Percentiles rank a stretch among this genome's conserved stretches.
phyloP scores from a whole-genome alignment of 2,797 vertebrate species.

The Heterohyrax brucei region DNA sequence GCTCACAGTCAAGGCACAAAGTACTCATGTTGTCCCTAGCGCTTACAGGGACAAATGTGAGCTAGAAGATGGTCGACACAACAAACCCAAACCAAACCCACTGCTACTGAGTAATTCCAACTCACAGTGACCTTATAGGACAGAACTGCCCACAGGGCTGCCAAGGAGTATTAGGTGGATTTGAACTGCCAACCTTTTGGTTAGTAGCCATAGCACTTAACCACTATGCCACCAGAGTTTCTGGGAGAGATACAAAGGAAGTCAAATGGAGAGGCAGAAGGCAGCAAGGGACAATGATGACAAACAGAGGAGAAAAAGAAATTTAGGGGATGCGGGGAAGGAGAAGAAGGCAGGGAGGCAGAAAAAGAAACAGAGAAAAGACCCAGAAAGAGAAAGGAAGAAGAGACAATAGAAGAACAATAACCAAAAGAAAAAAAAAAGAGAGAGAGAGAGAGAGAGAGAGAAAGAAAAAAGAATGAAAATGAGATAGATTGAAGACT shows the following conservation, averaged over 20 bases:
- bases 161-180: too few species aligned
- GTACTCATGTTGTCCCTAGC: accelerated
- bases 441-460: neutral
- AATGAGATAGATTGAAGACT: neutral
- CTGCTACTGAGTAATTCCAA: too few species aligned
- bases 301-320: neutral
- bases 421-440: neutral
- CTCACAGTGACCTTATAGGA: too few species aligned
- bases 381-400: neutral
- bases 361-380: neutral
- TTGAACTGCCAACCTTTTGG: too few species aligned
- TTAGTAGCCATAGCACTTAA: too few species aligned
- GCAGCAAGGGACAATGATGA: neutral
- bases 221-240: too few species aligned
- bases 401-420: neutral
- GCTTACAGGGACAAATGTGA: neutral
- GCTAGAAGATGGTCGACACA: neutral
- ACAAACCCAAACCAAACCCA: too few species aligned
- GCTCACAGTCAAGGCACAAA: neutral
- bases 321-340: too few species aligned
- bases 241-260: neutral
- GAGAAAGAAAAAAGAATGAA: neutral
- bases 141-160: too few species aligned
- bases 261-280: neutral
- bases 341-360: neutral